Conservation (phyloP, 2,797 vertebrate species). For the Sandelia bainsii region DNA sequence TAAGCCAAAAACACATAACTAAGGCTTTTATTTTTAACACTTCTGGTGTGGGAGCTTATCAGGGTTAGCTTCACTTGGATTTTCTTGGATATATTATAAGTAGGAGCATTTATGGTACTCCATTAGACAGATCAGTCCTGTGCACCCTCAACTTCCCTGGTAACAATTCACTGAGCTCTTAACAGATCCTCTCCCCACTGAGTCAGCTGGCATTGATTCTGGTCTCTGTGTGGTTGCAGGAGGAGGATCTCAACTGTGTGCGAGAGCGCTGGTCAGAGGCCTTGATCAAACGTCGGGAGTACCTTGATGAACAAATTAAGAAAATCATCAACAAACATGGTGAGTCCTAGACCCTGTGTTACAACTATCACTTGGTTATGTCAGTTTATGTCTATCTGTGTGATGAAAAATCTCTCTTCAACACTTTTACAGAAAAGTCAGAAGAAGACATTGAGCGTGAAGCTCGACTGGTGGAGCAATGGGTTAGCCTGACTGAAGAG, state of each 20-base stretch:
- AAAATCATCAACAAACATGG: constrained; percentile 97
- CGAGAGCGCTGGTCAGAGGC: constrained; percentile 97
- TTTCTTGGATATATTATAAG: constrained; percentile 6
- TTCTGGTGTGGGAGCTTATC: constrained; percentile 18
- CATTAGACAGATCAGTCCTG: constrained; percentile 15
- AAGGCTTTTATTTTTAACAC: constrained; percentile 32
- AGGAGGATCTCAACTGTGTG: constrained; percentile 97
- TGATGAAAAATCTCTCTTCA: neutral
- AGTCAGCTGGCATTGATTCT: constrained; percentile 45
- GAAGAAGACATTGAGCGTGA: constrained; percentile 95
- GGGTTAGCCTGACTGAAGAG: constrained; percentile 97
- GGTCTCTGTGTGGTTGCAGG: constrained; percentile 80
- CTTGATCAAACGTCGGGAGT: constrained; percentile 94
- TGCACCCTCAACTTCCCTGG: constrained; percentile 20
- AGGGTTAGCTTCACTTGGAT: constrained; percentile 29
- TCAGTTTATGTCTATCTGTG: neutral
- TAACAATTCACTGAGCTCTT: constrained; percentile 21
- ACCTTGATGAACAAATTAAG: constrained; percentile 97
- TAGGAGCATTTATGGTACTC: constrained; percentile 4
- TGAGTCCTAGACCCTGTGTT: constrained; percentile 54
- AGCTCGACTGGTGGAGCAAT: constrained; percentile 95
- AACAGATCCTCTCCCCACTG: constrained; percentile 8
- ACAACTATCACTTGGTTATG: neutral
- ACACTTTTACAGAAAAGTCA: constrained; percentile 87
- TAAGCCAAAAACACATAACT: constrained; percentile 10